Conservation (phyloP, 2,113 vertebrate species). For the Chlorocebus sabaeus region DNA sequence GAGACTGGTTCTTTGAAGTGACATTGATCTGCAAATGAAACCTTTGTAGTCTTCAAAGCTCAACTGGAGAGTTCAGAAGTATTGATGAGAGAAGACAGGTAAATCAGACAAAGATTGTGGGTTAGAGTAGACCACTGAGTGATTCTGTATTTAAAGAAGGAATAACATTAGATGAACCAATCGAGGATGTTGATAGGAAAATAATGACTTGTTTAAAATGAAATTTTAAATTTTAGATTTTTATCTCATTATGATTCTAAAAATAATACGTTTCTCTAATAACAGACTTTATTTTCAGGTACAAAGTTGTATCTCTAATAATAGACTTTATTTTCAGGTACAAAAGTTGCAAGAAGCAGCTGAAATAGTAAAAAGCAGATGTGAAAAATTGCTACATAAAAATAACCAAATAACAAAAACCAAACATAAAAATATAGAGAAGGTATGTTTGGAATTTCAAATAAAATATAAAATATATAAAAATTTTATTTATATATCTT, state of each 20-base stretch:
- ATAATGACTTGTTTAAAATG: constrained; percentile 2
- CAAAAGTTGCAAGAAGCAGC: constrained; percentile 83
- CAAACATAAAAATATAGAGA: constrained; percentile 78
- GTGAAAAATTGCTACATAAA: constrained; percentile 80
- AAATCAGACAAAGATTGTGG: background rate
- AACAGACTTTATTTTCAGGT: constrained; percentile 79
- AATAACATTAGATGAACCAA: background rate
- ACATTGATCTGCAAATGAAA: background rate
- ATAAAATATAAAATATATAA: background rate
- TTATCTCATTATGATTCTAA: background rate
- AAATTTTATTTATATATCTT: background rate
- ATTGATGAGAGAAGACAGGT: background rate
- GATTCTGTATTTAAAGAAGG: background rate
- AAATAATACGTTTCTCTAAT: constrained; percentile 49
- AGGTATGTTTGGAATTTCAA: constrained; percentile 79
- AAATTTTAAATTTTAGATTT: constrained; percentile 11
- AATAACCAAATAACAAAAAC: constrained; percentile 75
- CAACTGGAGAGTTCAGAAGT: background rate
- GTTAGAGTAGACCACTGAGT: background rate
- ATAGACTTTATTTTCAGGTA: constrained; percentile 80
- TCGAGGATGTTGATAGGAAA: background rate
- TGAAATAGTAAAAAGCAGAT: constrained; percentile 81
- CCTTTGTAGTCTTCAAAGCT: background rate
- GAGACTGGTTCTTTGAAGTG: background rate
- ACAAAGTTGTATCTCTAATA: constrained; percentile 46